A percentile compares a stretch with the other conserved stretches of the same genome.
phyloP scores from a whole-genome alignment of 2,113 vertebrate genomes.

The Montifringilla adamsi region DNA sequence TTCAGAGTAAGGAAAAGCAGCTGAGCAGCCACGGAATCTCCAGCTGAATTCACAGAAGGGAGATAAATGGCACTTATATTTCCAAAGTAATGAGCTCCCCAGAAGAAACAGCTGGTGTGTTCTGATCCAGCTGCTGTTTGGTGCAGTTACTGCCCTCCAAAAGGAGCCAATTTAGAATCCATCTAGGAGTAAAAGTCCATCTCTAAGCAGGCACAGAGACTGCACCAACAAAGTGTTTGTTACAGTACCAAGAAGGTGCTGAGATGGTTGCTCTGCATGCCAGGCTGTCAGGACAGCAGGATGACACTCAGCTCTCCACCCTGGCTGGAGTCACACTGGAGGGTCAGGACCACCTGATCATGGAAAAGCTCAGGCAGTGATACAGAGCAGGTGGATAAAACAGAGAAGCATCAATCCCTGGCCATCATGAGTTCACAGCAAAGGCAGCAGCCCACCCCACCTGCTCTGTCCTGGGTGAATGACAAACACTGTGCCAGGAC shows the following conservation, averaged over 20 bases:
- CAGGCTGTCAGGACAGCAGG: neutral
- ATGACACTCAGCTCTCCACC: neutral
- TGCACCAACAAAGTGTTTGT: neutral
- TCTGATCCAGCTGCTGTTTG: neutral
- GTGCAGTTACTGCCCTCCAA: neutral
- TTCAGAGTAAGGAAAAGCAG: neutral
- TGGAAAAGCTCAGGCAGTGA: fast-evolving
- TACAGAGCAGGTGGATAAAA: neutral
- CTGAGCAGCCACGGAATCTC: neutral
- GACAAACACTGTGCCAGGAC: neutral
- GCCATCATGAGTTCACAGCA: fast-evolving
- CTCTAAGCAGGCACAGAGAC: neutral
- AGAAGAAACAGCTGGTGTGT: neutral
- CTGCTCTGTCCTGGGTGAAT: neutral
- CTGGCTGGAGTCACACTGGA: neutral
- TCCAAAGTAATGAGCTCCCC: neutral
- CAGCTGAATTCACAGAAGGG: neutral
- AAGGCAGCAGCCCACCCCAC: neutral
- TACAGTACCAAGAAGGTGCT: too few species aligned
- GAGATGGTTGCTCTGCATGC: neutral
- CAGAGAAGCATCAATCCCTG: neutral
- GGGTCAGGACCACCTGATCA: neutral
- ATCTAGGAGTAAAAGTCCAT: neutral
- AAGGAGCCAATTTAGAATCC: neutral
- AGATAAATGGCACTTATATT: neutral